Percentiles rank a stretch among this genome's conserved stretches.
Evolutionary conservation across 2,797 vertebrate genomes (phyloP).

Genomic region (Echeneis naucrates): DNA sequence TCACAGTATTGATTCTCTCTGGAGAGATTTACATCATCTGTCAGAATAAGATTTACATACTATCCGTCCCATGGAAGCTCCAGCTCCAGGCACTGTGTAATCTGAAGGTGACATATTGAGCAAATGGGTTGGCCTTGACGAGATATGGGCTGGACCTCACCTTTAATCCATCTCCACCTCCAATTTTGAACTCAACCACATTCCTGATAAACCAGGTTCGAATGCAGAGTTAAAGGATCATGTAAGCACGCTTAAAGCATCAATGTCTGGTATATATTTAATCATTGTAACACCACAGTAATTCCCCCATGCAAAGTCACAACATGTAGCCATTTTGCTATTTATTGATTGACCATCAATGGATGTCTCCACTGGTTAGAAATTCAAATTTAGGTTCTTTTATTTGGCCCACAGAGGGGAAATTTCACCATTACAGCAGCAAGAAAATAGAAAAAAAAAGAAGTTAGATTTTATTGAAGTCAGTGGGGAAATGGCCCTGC

Average conservation of each 20-base stretch:
- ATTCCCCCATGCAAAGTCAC: background rate
- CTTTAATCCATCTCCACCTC: conserved; percentile 61
- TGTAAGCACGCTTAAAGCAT: conserved; percentile 14
- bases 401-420: too few species aligned
- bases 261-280: conserved; percentile 5
- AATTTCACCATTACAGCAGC: too few species aligned
- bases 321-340: background rate
- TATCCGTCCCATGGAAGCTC: conserved; percentile 13
- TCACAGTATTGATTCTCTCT: conserved; percentile 54
- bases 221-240: conserved; percentile 25
- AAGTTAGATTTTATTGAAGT: too few species aligned
- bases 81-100: conserved; percentile 40
- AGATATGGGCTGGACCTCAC: conserved; percentile 37
- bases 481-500: too few species aligned
- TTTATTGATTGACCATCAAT: too few species aligned
- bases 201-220: conserved; percentile 45
- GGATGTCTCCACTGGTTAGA: too few species aligned
- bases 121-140: conserved; percentile 34
- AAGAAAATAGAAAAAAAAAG: too few species aligned
- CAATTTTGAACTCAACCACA: conserved; percentile 51
- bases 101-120: conserved; percentile 56
- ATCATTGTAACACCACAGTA: background rate
- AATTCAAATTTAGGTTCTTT: too few species aligned
- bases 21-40: conserved; percentile 52
- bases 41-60: conserved; percentile 53